These are phyloP conservation scores for Phalloptychus januarius DNA, from an alignment of 2,797 vertebrate species.

Conservation along the genomic window DNA sequence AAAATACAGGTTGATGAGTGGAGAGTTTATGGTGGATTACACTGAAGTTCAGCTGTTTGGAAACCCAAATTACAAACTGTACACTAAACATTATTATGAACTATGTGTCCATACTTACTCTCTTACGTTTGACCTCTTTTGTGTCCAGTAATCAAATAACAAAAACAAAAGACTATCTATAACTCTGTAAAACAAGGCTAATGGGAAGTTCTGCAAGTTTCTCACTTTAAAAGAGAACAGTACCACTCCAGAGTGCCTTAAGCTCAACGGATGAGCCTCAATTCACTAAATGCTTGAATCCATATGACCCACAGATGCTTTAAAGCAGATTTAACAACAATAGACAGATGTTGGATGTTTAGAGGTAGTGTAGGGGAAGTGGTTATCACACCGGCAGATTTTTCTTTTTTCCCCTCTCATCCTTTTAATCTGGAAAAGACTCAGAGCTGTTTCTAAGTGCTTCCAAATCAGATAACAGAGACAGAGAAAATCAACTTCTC, in stretches of 20 bases:
- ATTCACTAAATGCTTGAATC: conserved; percentile 75
- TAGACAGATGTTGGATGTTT: conserved; percentile 77
- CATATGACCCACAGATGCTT: conserved; percentile 75
- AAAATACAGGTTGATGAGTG: conserved; percentile 30
- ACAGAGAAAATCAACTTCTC: conserved; percentile 72
- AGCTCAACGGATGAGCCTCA: conserved; percentile 75
- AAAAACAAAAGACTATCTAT: conserved; percentile 1
- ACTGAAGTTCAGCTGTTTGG: conserved; percentile 12
- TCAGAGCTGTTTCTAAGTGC: conserved; percentile 75
- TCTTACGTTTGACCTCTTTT: neutral
- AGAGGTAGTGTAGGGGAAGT: conserved; percentile 42
- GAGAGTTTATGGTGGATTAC: conserved; percentile 25
- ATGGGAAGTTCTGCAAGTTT: conserved; percentile 31
- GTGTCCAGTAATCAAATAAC: conserved; percentile 8
- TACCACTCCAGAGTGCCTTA: conserved; percentile 60
- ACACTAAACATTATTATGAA: neutral
- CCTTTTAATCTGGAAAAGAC: conserved; percentile 72
- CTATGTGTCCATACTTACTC: neutral
- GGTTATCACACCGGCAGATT: conserved; percentile 62
- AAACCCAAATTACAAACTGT: conserved; percentile 9
- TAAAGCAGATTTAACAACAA: conserved; percentile 80
- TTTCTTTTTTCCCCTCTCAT: conserved; percentile 5
- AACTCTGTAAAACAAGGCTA: conserved; percentile 25
- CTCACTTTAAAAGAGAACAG: conserved; percentile 28
- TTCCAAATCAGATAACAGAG: conserved; percentile 79